phyloP scores from a whole-genome alignment of 2,888 invertebrate species.

The Rhopalosiphum nymphaeae region DNA sequence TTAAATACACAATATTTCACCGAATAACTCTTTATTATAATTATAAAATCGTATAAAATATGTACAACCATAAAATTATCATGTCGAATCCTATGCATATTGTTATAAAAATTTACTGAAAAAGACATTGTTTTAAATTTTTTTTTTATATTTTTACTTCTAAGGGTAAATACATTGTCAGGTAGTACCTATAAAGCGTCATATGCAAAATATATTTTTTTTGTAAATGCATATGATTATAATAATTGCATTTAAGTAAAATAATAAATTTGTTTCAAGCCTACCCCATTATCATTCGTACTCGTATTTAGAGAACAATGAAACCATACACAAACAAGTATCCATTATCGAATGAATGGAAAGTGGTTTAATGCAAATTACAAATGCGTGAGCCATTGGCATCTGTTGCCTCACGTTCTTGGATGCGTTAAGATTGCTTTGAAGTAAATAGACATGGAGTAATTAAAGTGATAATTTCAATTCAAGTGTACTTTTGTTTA shows the following conservation, averaged over 20 bases:
- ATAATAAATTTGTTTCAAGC: conserved; percentile 9
- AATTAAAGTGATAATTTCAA: not conserved
- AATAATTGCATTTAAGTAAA: not conserved
- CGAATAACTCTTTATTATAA: not conserved
- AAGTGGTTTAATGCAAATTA: conserved; percentile 13
- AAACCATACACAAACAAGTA: conserved; percentile 17
- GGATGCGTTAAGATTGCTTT: not conserved
- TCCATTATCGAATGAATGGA: conserved; percentile 20
- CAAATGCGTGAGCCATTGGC: not conserved
- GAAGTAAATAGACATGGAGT: not conserved
- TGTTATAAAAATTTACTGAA: not conserved
- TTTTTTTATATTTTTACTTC: not conserved
- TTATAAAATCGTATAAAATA: not conserved
- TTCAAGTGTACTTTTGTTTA: conserved; percentile 9
- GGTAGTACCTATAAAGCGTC: too few species aligned
- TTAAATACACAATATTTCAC: not conserved
- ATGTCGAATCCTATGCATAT: not conserved
- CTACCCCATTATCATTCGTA: not conserved
- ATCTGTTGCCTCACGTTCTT: not conserved
- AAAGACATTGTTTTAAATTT: too few species aligned
- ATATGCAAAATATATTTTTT: not conserved
- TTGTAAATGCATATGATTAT: not conserved
- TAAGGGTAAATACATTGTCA: too few species aligned
- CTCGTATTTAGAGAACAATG: not conserved
- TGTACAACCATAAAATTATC: not conserved